Base-by-base conservation (phyloP, 2,888 invertebrate genomes). In the Empis livida region DNA sequence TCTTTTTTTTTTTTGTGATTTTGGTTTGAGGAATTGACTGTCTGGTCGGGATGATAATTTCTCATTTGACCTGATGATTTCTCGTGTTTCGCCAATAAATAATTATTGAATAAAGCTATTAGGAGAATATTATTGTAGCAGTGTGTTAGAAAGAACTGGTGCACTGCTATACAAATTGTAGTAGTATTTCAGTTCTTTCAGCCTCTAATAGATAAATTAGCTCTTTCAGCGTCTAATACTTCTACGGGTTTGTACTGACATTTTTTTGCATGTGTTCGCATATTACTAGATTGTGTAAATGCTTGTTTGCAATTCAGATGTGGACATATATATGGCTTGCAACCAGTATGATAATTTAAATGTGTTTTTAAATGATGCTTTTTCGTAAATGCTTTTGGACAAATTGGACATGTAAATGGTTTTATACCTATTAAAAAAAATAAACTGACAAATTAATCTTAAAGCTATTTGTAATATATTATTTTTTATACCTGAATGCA, bases 281-380 rank as follows among this genome's bases (percentile, higher is more conserved):
- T 89, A 60, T 89, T 89, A 56, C 86, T 86, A 43, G 86, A 86
- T 65, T 88, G 88, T 0, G 87, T 86, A 63, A 89, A 89, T 11
- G 82, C 77, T 37, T 87, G 74, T 13, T 79, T 79, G 62, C 88
- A 89, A 55, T 75, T 76, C 49, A 61, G 72, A 64, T 74, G 73
- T 17, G 77, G 74, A 59, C 82, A 83, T n/a, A 75, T 72, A 61
- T 88, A 88, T 0, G 88, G 88, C 59, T 88, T 86, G 45, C 82
- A 78, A 1, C 88, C 88, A 0, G 86, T 85, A 64, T 89, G 88
- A 61, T 84, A 87, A 65, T 88, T 87, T 59, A 88, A 74, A 63
- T 89, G 88, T 0, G 87, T 86, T 66, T 87, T 85, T 40, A 89
- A 71, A 58, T 89, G 88, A 59, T 87, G 87, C 56, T 88, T 87